Evolutionary conservation across 2,888 invertebrate genomes (phyloP), one percentile per base, ranked within the genome.

Genomic region (Leptinotarsa rubiginosa): DNA sequence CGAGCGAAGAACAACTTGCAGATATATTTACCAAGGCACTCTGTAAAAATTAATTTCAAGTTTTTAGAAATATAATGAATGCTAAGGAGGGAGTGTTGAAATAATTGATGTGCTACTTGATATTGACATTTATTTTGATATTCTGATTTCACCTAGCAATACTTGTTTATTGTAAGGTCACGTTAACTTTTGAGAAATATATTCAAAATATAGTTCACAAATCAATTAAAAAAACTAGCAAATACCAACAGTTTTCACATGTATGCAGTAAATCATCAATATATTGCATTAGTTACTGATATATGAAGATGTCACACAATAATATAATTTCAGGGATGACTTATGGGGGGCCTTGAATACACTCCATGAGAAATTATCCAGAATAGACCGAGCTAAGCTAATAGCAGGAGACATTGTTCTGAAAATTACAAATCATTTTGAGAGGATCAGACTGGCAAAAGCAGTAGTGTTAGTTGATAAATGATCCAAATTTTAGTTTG

Each of bases 381-480:
- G 92, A 83, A 91, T 97, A 59, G 96, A 97, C 89, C 92, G 94
- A 75, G 93, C 96, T 69, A 95, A 94, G 87, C 89, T 97, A 71
- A 91, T 96, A 73, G 95, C 96, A 3, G 93, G 92, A 84, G 96
- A 95, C 86, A 93, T 96, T 90, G 93, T 96, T 2, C 92, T 92
- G 76, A 93, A 92, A 86, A 92, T 96, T 47, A 94, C 95, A 15
- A 91, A 92, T 75, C 97, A 97, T 90, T 94, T 97, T 88, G 95
- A 95, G 85, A 93, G 93, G 84, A 95, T 96, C 75, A 90, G 95
- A 80, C 92, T 94, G 84, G 93, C 95, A 13, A 93, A 93, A 86
- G 91, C 91, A 80, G 91, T 92, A 85, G 92, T 92, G 94, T 95
- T 89, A 92, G 93, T 91, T 77, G 71, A 76, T 49, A 16, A 13